phyloP scores from a whole-genome alignment of 2,888 invertebrate genomes.

The Coelinius sp. region DNA sequence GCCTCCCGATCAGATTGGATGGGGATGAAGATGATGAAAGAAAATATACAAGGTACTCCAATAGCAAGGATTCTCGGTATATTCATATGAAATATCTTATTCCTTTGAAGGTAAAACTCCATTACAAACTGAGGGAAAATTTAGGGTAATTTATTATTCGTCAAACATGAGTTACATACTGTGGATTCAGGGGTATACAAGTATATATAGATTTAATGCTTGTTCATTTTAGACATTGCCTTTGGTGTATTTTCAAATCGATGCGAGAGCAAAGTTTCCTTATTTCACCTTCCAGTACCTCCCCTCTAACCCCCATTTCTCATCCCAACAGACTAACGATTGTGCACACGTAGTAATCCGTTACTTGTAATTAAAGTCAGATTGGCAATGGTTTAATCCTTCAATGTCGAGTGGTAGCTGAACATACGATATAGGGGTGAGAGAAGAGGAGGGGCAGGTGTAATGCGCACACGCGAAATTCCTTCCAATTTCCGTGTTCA shows the following conservation, averaged over 20 bases:
- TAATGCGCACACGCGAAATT: constrained; percentile 36
- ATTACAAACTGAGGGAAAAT: neutral
- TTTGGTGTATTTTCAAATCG: neutral
- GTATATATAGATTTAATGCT: constrained; percentile 1
- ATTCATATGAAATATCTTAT: neutral
- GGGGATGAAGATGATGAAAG: constrained; percentile 9
- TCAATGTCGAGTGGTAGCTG: constrained; percentile 58
- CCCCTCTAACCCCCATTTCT: neutral
- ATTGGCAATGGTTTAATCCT: constrained; percentile 70
- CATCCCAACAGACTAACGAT: neutral
- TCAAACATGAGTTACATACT: neutral
- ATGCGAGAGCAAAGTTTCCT: constrained; percentile 29
- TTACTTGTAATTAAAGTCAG: constrained; percentile 69
- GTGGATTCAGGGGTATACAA: neutral
- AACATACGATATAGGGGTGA: neutral
- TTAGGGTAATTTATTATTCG: neutral
- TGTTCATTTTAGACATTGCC: neutral
- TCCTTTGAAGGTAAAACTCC: constrained; percentile 3
- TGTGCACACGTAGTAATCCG: constrained; percentile 64
- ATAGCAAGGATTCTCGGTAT: neutral
- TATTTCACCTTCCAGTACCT: constrained; percentile 7
- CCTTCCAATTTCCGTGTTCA: neutral
- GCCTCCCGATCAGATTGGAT: constrained; percentile 10
- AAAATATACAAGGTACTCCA: constrained; percentile 11
- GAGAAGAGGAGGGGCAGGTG: too few relatives aligned